A percentile compares a stretch with the other conserved stretches of the same genome.
Conservation (phyloP, 2,113 vertebrate species). For the Aleadryas rufinucha region DNA sequence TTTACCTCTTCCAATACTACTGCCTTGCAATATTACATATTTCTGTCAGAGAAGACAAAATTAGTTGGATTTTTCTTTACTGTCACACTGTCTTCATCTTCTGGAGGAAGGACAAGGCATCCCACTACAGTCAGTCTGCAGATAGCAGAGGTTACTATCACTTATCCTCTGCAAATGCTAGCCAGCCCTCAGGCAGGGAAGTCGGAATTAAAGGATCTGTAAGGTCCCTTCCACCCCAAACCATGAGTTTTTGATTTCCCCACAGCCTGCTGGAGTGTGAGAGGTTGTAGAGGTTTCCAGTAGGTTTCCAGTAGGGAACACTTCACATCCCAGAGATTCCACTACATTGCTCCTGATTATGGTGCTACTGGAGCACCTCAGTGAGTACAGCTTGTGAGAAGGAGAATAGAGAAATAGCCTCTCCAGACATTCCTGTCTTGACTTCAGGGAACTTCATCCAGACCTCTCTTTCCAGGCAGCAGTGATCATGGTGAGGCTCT, state of each 20-base stretch:
- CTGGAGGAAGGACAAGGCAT: background rate
- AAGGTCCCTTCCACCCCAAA: background rate
- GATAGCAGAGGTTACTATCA: background rate
- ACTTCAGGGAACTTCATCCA: background rate
- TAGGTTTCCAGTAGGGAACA: background rate
- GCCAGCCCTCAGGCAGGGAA: background rate
- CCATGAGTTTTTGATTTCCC: background rate
- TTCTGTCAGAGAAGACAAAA: background rate
- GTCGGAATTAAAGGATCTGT: background rate
- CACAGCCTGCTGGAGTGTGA: background rate
- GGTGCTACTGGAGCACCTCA: background rate
- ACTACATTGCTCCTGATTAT: background rate
- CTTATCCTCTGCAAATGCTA: background rate
- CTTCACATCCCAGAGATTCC: background rate
- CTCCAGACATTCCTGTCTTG: background rate
- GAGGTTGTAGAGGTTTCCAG: background rate
- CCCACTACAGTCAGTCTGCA: background rate
- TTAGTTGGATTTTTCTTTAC: background rate
- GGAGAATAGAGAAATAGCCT: background rate
- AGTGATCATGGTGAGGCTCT: background rate
- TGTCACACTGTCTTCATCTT: background rate
- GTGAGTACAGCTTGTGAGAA: background rate
- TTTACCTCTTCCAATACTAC: background rate
- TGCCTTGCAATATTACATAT: background rate
- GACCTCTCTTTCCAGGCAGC: background rate